Evolutionary conservation across 2,113 vertebrate species (phyloP), one percentile per base, ranked within the genome.

Genomic region (Bostrychus sinensis): DNA sequence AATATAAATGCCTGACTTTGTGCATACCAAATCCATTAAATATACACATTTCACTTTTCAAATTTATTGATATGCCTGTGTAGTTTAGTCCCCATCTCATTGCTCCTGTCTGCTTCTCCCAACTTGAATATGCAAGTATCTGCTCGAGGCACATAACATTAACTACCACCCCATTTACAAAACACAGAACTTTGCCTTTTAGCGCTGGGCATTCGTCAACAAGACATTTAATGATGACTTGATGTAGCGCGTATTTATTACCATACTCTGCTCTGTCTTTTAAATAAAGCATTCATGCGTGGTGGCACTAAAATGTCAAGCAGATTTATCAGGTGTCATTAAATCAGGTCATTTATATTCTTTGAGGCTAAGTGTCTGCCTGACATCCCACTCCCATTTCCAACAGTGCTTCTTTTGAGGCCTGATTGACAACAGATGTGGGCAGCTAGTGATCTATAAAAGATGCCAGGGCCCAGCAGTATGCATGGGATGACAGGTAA

Each of bases 371-470:
- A 26, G 23, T 26, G 23, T 16, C 23, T 16, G 13, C 5, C 23
- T 50, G 22, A 50, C 48, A 51, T 28, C 46, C 46, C 25, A n/a
- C 46, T 51, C 46, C 46, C 25, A n/a, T 51, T 51, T 51, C 46
- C 46, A 32, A 32, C 51, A 34, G 9, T 13, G 53, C 5, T 7
- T 30, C n/a, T 34, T n/a, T 13, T 55, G 28, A 36, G 30, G 30
- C n/a, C n/a, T 36, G 34, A 55, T 36, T 55, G 30, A 55, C 51
- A 20, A 20, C 26, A 54, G 28, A 36, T 36, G 30, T 20, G 28
- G 53, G 30, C 32, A 22, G 51, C 17, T 32, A 1, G 30, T 54
- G 7, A 19, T 54, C 9, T 34, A 32, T 54, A 51, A 28, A 51
- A 28, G 25, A n/a, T 26, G 3, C 8, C 10, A 43, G 20, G 19